Evolutionary conservation across 2,113 vertebrate genomes (phyloP), one percentile per base, ranked within the genome.

Genomic region (Seriola aureovittata): DNA sequence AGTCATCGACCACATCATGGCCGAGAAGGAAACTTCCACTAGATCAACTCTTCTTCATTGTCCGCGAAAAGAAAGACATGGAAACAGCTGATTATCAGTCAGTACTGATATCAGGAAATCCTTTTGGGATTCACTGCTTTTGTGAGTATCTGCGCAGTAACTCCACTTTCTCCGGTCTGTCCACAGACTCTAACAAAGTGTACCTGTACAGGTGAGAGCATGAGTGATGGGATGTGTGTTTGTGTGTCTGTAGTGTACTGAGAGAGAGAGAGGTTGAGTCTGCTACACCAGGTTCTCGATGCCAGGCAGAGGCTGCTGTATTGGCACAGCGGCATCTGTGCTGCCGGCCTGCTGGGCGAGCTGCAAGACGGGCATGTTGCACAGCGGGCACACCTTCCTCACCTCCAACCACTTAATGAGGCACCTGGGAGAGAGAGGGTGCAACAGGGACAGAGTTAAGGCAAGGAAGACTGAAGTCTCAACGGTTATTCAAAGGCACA

Each of bases 321-420:
- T 93, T 13, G 95, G 96, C 16, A 93, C 95, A 0, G 93, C 93
- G 0, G 91, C 55, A 32, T 97, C 97, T 14, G 95, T 93, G 85
- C 93, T 95, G 86, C 96, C 93, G 36, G 98, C 97, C 88, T 99
- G 93, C 91, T 99, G 97, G 1, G 98, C 98, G 80, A 99, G 93
- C 94, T 99, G 98, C 72, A 99, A 92, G 77, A 99, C 98, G 0
- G 98, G 97, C 96, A 98, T 99, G 95, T 99, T 99, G 95, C 98
- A 99, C 57, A 99, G 94, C 0, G 98, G 98, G 82, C 98, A 99
- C 57, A 99, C 98, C 91, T 99, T 99, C 62, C 98, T 97, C 89
- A 99, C 98, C 94, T 99, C 98, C 96, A 99, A 90, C 98, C 98
- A 99, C 85, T 99, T 99, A 92, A 99, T 99, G 96, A 99, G 98